Percentiles rank a stretch among this genome's conserved stretches.
phyloP scores from a whole-genome alignment of 2,888 invertebrate species.

The Uropetala carovei region DNA sequence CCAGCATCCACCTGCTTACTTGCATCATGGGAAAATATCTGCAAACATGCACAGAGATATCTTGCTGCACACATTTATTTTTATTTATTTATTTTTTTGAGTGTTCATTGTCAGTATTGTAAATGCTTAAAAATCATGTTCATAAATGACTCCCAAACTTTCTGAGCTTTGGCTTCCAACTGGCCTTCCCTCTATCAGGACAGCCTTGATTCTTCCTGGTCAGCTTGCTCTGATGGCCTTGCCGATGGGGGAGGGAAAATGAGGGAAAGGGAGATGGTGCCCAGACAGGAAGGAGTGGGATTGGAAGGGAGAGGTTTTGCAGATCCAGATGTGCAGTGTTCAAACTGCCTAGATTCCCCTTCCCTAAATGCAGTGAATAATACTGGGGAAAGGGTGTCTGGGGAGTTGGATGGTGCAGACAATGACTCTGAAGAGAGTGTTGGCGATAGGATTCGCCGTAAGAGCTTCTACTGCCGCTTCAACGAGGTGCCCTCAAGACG shows the following conservation, averaged over 20 bases:
- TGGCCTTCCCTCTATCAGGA: slow-evolving; percentile 72
- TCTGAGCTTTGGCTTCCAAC: neutral
- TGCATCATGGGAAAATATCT: neutral
- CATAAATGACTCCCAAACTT: neutral
- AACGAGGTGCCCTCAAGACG: slow-evolving; percentile 85
- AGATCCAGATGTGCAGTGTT: neutral
- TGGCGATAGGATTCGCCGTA: slow-evolving; percentile 89
- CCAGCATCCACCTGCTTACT: slow-evolving; percentile 1
- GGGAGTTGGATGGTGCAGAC: slow-evolving; percentile 69
- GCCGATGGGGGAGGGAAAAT: slow-evolving; percentile 25
- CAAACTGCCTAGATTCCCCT: slow-evolving; percentile 56
- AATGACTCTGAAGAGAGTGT: slow-evolving; percentile 84
- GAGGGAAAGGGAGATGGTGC: slow-evolving; percentile 12
- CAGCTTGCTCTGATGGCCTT: slow-evolving; percentile 79
- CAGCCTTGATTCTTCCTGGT: slow-evolving; percentile 81
- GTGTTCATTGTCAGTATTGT: neutral
- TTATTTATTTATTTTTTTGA: neutral
- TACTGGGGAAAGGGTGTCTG: slow-evolving; percentile 80
- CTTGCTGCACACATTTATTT: neutral
- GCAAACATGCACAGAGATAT: neutral
- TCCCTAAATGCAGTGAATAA: slow-evolving; percentile 68
- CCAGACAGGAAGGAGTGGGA: slow-evolving; percentile 40
- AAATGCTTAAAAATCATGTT: neutral
- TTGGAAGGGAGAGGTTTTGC: slow-evolving; percentile 17
- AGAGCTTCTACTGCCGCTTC: slow-evolving; percentile 92